phyloP scores from a whole-genome alignment of 2,888 invertebrate genomes.

The Nomada ruficornis region DNA sequence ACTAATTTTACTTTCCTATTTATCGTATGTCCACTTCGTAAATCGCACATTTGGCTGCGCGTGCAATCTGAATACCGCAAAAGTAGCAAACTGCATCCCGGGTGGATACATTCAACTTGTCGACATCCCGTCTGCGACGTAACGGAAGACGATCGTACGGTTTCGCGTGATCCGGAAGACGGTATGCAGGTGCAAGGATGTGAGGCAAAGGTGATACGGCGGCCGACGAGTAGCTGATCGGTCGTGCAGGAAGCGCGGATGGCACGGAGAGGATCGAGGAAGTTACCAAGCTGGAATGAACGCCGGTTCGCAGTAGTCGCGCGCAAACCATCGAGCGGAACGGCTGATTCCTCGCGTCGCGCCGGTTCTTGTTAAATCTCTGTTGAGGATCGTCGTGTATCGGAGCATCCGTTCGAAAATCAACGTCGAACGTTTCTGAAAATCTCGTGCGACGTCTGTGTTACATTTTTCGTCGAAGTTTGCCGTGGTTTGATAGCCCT shows the following conservation, averaged over 20 bases:
- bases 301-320: slow-evolving; percentile 69
- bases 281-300: slow-evolving; percentile 62
- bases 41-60: not conserved
- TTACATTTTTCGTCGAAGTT: not conserved
- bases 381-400: slow-evolving; percentile 4
- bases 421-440: not conserved
- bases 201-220: slow-evolving; percentile 47
- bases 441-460: not conserved
- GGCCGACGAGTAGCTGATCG: slow-evolving; percentile 31
- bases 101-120: too few species aligned
- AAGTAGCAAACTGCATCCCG: too few species aligned
- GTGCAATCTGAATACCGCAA: too few species aligned
- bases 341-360: slow-evolving; percentile 50
- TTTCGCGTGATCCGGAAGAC: slow-evolving; percentile 60
- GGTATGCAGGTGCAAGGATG: slow-evolving; percentile 62
- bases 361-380: slow-evolving; percentile 16
- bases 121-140: slow-evolving; percentile 8
- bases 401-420: not conserved
- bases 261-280: slow-evolving; percentile 64
- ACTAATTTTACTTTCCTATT: too few species aligned
- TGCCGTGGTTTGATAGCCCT: not conserved
- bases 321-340: slow-evolving; percentile 69
- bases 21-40: too few species aligned
- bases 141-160: slow-evolving; percentile 54
- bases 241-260: slow-evolving; percentile 57